These are phyloP conservation scores for Artibeus lituratus DNA, from an alignment of 2,797 vertebrate species.

Conservation along the genomic window DNA sequence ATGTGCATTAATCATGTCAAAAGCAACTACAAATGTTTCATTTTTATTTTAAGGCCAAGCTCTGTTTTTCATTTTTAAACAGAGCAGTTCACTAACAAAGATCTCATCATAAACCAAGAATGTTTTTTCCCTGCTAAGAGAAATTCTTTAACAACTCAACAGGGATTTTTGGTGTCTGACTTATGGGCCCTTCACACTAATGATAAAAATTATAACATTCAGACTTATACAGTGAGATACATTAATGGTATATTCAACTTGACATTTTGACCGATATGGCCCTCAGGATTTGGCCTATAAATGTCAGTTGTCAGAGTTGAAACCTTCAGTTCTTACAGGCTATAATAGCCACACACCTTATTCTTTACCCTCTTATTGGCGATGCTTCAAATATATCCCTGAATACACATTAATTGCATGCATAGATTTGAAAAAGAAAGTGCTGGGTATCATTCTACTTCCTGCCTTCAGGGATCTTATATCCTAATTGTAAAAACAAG, in stretches of 20 bases:
- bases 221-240: slow-evolving; percentile 70
- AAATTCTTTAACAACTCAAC: slow-evolving; percentile 77
- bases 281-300: slow-evolving; percentile 79
- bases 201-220: slow-evolving; percentile 77
- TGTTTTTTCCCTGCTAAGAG: slow-evolving; percentile 45
- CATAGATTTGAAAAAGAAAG: not conserved
- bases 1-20: not conserved
- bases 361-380: slow-evolving; percentile 52
- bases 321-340: slow-evolving; percentile 66
- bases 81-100: slow-evolving; percentile 33
- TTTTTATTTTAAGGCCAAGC: not conserved
- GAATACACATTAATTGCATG: not conserved
- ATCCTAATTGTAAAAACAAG: slow-evolving; percentile 12
- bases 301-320: slow-evolving; percentile 79
- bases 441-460: not conserved
- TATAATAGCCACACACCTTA: slow-evolving; percentile 4
- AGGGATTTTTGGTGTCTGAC: slow-evolving; percentile 72
- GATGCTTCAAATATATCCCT: not conserved
- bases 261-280: slow-evolving; percentile 80
- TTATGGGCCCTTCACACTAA: slow-evolving; percentile 74
- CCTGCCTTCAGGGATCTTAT: not conserved
- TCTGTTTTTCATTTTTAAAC: slow-evolving; percentile 48
- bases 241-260: slow-evolving; percentile 80
- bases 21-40: not conserved
- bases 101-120: slow-evolving; percentile 17